These are phyloP conservation scores for Prenolepis imparis DNA, from an alignment of 2,888 invertebrate genomes.

Conservation along the genomic window DNA sequence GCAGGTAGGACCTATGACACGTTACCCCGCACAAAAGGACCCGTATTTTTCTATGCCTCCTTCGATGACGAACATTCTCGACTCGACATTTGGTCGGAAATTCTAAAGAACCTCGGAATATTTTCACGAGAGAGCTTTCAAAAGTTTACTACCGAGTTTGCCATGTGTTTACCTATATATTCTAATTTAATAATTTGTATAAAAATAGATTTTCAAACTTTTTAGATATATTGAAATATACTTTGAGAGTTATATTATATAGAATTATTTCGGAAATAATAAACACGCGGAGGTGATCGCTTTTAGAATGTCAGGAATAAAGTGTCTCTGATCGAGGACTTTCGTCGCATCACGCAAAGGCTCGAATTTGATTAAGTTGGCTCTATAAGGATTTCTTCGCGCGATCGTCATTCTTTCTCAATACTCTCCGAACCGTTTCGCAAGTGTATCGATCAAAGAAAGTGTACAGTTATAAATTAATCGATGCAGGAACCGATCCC, in stretches of 20 bases:
- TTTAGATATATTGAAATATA: neutral
- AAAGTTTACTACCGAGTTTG: neutral
- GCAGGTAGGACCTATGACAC: slow-evolving; percentile 20
- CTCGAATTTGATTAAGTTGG: slow-evolving; percentile 62
- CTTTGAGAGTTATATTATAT: neutral
- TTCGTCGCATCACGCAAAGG: slow-evolving; percentile 54
- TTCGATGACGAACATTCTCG: neutral
- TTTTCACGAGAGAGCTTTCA: neutral
- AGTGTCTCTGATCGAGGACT: slow-evolving; percentile 35
- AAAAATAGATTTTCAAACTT: neutral
- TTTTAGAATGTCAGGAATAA: slow-evolving; percentile 54
- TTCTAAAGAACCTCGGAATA: neutral
- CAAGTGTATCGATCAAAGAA: neutral
- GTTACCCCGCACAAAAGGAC: slow-evolving; percentile 31
- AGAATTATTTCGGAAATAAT: neutral
- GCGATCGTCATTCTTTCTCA: neutral
- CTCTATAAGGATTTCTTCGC: slow-evolving; percentile 23
- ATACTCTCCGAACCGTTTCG: neutral
- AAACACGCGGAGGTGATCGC: slow-evolving; percentile 22
- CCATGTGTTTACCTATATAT: neutral
- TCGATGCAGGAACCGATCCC: neutral
- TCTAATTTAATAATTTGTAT: too few species aligned
- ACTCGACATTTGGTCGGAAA: neutral
- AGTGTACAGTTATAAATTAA: neutral
- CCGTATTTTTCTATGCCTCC: neutral